Conservation (phyloP, 2,888 invertebrate species). For the Nemotelus pantherinus region DNA sequence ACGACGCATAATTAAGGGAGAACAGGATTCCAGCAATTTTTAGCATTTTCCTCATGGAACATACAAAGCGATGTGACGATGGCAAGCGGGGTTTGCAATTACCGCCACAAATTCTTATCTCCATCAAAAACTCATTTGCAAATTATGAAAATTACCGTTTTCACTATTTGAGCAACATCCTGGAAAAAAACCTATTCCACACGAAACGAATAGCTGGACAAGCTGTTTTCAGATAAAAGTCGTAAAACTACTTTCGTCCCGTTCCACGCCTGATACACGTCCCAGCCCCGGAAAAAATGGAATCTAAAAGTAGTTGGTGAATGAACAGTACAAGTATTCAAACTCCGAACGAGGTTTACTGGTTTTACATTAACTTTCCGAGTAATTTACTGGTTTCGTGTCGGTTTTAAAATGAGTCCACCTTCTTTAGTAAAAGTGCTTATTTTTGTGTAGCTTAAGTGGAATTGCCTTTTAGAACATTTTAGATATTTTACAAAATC, state of each 20-base stretch:
- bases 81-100: background rate
- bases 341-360: background rate
- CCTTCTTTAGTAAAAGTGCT: background rate
- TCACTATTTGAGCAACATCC: background rate
- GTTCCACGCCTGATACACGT: too few relatives aligned
- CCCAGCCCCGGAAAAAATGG: too few relatives aligned
- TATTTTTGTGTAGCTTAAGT: background rate
- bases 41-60: too few relatives aligned
- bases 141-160: background rate
- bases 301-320: too few relatives aligned
- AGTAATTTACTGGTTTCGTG: background rate
- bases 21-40: too few relatives aligned
- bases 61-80: background rate
- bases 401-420: background rate
- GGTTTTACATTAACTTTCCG: background rate
- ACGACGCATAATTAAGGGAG: too few relatives aligned
- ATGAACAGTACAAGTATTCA: background rate
- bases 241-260: too few relatives aligned
- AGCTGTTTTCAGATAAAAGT: too few relatives aligned
- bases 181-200: too few relatives aligned
- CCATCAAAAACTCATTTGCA: background rate
- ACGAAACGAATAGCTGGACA: too few relatives aligned
- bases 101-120: background rate
- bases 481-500: background rate
- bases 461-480: background rate